These are phyloP conservation scores for Eudasyphora cyanicolor DNA, from an alignment of 2,888 invertebrate genomes.

Conservation along the genomic window DNA sequence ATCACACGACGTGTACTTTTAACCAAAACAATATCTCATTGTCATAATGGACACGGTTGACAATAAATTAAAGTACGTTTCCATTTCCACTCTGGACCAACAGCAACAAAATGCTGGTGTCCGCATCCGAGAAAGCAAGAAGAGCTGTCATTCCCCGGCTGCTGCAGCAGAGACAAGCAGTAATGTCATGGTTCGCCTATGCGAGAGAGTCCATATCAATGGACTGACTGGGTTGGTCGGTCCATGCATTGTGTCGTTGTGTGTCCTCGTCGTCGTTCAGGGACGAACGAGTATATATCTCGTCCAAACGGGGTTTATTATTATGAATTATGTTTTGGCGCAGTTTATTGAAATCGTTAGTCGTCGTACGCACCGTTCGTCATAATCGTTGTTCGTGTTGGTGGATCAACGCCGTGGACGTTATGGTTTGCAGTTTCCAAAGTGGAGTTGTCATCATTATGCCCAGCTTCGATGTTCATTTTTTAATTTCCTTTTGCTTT, in stretches of 20 bases:
- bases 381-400: conserved; percentile 59
- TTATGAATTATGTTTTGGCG: conserved; percentile 55
- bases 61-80: conserved; percentile 75
- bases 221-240: too few species aligned
- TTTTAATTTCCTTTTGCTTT: background rate
- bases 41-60: conserved; percentile 73
- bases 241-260: background rate
- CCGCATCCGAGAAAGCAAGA: background rate
- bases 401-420: background rate
- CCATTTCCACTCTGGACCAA: conserved; percentile 11
- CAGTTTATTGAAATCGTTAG: conserved; percentile 16
- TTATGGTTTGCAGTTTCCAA: conserved; percentile 15
- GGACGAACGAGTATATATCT: background rate
- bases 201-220: too few species aligned
- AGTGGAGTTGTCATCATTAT: conserved; percentile 62
- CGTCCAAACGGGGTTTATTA: conserved; percentile 37
- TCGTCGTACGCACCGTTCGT: conserved; percentile 36
- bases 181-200: conserved; percentile 29
- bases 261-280: background rate
- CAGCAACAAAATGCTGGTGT: background rate
- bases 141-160: conserved; percentile 55
- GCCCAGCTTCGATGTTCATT: background rate
- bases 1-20: conserved; percentile 55
- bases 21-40: conserved; percentile 68
- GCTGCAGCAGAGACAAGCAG: conserved; percentile 27